Base-by-base conservation (phyloP, 2,113 vertebrate species). In the Speoplatyrhinus poulsoni region DNA sequence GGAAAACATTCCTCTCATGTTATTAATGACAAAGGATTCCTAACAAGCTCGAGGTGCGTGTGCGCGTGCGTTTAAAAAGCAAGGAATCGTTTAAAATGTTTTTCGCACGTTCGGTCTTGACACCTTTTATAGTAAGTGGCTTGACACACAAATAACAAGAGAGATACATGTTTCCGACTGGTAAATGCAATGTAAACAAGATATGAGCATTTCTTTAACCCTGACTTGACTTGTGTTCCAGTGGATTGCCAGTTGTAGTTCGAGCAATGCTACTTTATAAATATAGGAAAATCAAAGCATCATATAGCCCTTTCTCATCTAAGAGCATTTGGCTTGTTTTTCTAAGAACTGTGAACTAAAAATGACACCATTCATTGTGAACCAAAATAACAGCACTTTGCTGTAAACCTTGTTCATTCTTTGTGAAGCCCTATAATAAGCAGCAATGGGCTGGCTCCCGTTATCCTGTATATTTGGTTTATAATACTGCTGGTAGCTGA, bases 1-100 rank as follows among this genome's bases (percentile, higher is more conserved):
- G 32, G 70, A 77, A 69, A 73, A 70, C 50, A 70, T 77, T 77
- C 49, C 52, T 77, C 46, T 73, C 52, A 69, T 65, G 49, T 73
- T 72, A 26, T 26, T 26, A 26, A 26, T 26, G 1, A 26, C 26
- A 26, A 26, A 26, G 26, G 2, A 26, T 26, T 26, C 26, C 26
- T 26, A 26, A 26, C 26, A 26, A 26, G 26, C 26, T 67, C 69
- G 0, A 26, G 58, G 72, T 41, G 36, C 7, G 36, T 41, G 36
- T 41, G 36, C 7, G 36, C 26, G 2, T 26, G 26, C 26, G 0
- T 26, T 5, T 41, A 6, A 6, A 41, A 8, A 41, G 36, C 36
- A 41, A 41, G 36, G 4, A 41, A 5, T 41, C 4, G 7, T 41
- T 41, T 41, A 41, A 5, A 53, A 11, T 4, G 50, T 53, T 12